These are phyloP conservation scores for Neosalanx taihuensis DNA, from an alignment of 2,797 vertebrate species.

Conservation along the genomic window DNA sequence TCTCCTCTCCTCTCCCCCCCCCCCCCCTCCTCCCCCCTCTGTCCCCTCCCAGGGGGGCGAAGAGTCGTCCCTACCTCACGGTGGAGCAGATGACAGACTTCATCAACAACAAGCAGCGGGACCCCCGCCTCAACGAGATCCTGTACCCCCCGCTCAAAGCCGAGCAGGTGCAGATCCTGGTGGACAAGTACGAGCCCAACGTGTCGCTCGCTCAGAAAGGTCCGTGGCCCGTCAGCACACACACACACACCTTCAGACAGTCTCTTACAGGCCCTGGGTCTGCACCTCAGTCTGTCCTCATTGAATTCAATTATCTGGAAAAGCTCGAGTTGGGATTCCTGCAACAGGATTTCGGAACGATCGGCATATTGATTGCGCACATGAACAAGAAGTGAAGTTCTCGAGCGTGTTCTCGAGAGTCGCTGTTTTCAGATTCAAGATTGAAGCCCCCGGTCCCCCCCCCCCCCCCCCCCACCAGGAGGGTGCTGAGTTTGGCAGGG, in stretches of 20 bases:
- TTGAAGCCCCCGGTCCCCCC: neutral
- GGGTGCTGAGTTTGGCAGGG: constrained; percentile 35
- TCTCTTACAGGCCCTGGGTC: neutral
- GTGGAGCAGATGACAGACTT: constrained; percentile 98
- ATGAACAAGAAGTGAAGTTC: neutral
- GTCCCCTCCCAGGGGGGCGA: constrained; percentile 81
- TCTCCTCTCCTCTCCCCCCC: neutral
- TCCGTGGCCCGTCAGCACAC: constrained; percentile 62
- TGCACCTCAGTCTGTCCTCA: neutral
- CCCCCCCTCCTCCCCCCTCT: constrained; percentile 6
- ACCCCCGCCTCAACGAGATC: constrained; percentile 96
- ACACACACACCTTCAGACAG: constrained; percentile 11
- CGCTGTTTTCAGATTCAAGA: neutral
- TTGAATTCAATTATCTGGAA: neutral
- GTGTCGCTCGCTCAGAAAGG: constrained; percentile 85
- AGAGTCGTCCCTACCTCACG: constrained; percentile 87
- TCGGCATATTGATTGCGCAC: neutral
- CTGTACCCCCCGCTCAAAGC: constrained; percentile 94
- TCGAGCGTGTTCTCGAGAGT: neutral
- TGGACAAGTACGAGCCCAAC: constrained; percentile 95
- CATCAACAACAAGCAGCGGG: constrained; percentile 91
- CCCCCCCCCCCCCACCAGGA: neutral
- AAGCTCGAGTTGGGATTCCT: neutral
- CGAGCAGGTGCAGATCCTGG: constrained; percentile 91
- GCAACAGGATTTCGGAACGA: neutral